Conservation (phyloP, 1,140 invertebrate genomes). For the Psilanteris sp. region DNA sequence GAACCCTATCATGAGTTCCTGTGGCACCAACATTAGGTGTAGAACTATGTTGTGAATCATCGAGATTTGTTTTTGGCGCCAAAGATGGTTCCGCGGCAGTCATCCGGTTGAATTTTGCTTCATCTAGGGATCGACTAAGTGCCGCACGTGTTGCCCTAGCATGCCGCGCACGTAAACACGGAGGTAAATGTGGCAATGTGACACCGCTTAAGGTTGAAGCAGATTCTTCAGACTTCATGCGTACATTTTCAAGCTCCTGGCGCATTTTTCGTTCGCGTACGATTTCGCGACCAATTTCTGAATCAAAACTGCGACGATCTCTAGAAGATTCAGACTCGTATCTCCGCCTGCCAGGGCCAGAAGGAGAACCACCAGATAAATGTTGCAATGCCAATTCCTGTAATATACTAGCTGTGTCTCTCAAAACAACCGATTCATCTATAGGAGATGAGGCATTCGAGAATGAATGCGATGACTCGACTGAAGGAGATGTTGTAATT, state of each 20-base stretch:
- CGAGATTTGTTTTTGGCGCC: slow-evolving; percentile 63
- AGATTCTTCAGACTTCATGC: slow-evolving; percentile 70
- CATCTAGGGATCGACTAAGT: slow-evolving; percentile 86
- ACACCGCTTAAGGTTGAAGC: slow-evolving; percentile 8
- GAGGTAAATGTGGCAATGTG: slow-evolving; percentile 75
- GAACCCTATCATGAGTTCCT: slow-evolving; percentile 64
- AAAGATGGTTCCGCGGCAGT: slow-evolving; percentile 71
- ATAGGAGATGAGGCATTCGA: slow-evolving; percentile 70
- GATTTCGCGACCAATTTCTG: slow-evolving; percentile 81
- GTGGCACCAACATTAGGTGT: slow-evolving; percentile 73
- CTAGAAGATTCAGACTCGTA: slow-evolving; percentile 67
- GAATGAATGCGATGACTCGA: slow-evolving; percentile 69
- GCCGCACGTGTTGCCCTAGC: slow-evolving; percentile 82
- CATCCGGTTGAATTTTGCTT: slow-evolving; percentile 79
- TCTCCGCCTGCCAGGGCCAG: slow-evolving; percentile 56
- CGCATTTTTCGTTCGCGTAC: slow-evolving; percentile 79
- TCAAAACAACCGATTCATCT: slow-evolving; percentile 70
- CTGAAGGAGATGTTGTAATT: slow-evolving; percentile 47
- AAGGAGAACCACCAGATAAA: slow-evolving; percentile 69
- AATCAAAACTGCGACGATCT: slow-evolving; percentile 79
- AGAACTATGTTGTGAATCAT: slow-evolving; percentile 74
- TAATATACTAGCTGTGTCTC: slow-evolving; percentile 75
- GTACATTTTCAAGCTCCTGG: slow-evolving; percentile 77
- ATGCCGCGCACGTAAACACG: slow-evolving; percentile 79
- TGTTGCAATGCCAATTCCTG: slow-evolving; percentile 75